These are phyloP conservation scores for Lutraria rhynchaena DNA, from an alignment of 1,140 invertebrate genomes.

Conservation along the genomic window DNA sequence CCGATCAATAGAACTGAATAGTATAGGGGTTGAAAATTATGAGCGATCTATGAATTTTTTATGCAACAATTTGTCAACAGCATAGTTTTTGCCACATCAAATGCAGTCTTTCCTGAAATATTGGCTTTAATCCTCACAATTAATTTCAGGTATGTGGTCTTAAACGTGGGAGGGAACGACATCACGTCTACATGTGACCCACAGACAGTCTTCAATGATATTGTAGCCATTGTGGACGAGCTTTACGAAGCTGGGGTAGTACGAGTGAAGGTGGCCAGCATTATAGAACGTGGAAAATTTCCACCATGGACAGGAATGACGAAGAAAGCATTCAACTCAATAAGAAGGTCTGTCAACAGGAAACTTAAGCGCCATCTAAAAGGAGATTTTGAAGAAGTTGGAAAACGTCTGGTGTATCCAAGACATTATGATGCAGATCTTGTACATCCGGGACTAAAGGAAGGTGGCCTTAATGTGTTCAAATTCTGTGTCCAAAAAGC, in stretches of 20 bases:
- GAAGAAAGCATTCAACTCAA: not conserved
- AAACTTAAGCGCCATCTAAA: slow-evolving; percentile 1
- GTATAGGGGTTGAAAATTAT: no score
- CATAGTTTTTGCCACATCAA: not conserved
- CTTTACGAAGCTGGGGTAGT: not conserved
- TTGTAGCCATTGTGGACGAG: not conserved
- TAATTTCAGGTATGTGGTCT: slow-evolving; percentile 20
- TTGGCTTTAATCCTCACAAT: no score
- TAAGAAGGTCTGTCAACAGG: not conserved
- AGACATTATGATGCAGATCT: slow-evolving; percentile 25
- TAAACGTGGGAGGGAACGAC: slow-evolving; percentile 16
- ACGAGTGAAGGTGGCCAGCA: slow-evolving; percentile 7
- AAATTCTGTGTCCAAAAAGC: not conserved
- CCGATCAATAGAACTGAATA: no score
- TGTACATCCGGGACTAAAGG: not conserved
- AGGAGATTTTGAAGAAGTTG: slow-evolving; percentile 5
- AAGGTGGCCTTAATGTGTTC: not conserved
- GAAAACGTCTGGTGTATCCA: slow-evolving; percentile 14
- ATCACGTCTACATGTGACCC: not conserved
- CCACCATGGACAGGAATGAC: not conserved
- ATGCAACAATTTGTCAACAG: no score
- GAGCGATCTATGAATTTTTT: no score
- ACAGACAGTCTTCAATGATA: not conserved
- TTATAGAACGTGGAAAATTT: slow-evolving; percentile 9
- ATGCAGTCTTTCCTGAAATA: not conserved